These are phyloP conservation scores for Trachythela sp. DNA, from an alignment of 64 coral and sea anemone species.

Conservation along the genomic window DNA sequence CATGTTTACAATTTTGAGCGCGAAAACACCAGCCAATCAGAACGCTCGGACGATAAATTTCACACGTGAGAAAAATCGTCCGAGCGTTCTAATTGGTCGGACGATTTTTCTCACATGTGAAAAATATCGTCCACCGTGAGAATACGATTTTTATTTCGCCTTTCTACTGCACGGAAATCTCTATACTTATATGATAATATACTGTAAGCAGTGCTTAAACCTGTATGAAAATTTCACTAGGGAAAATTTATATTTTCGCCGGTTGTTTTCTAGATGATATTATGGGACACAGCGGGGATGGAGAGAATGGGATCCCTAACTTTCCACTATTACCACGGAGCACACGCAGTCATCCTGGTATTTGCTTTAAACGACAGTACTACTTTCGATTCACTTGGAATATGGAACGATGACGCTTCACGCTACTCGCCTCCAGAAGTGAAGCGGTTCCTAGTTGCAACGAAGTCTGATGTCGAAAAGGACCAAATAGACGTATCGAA, in stretches of 20 bases:
- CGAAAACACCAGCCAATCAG: too few relatives aligned
- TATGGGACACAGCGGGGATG: constrained; percentile 96
- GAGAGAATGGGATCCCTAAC: constrained; percentile 81
- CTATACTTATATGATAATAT: too few relatives aligned
- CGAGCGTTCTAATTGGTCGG: too few relatives aligned
- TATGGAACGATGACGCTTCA: constrained; percentile 67
- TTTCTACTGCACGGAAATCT: too few relatives aligned
- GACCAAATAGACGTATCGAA: constrained; percentile 62
- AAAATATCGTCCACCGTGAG: too few relatives aligned
- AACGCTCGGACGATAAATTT: too few relatives aligned
- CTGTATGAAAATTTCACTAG: background rate
- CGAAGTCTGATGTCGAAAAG: constrained; percentile 76
- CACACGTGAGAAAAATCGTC: too few relatives aligned
- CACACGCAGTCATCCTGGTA: constrained; percentile 64
- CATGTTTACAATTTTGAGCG: too few relatives aligned
- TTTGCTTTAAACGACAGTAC: constrained; percentile 69
- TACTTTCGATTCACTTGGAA: constrained; percentile 46
- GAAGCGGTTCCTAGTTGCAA: constrained; percentile 74
- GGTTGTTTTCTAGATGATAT: constrained; percentile 58
- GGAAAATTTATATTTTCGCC: too few relatives aligned
- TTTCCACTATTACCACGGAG: constrained; percentile 70
- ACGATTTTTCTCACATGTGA: too few relatives aligned
- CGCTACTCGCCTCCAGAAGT: constrained; percentile 58
- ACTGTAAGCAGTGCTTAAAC: background rate
- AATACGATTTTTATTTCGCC: too few relatives aligned